These are phyloP conservation scores for Embidobia sp. DNA, from an alignment of 2,888 invertebrate species.

Conservation along the genomic window DNA sequence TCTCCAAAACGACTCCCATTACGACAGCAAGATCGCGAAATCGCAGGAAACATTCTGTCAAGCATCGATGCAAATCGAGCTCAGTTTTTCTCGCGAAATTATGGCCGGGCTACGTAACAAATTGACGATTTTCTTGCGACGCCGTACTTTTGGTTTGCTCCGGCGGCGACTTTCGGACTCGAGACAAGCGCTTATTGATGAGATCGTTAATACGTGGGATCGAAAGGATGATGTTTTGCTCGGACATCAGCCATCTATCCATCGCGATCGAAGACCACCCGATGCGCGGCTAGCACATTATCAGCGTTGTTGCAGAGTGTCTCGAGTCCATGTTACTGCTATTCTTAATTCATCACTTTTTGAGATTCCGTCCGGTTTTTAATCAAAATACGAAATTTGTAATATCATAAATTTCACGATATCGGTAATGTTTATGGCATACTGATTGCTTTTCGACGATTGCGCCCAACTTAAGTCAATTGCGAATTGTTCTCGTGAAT, in stretches of 20 bases:
- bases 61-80: constrained; percentile 27
- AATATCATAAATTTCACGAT: background rate
- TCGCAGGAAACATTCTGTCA: too few species aligned
- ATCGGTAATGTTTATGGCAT: background rate
- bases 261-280: constrained; percentile 81
- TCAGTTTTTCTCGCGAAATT: constrained; percentile 50
- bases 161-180: constrained; percentile 50
- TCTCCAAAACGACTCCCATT: too few species aligned
- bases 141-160: constrained; percentile 29
- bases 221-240: constrained; percentile 73
- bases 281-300: constrained; percentile 72
- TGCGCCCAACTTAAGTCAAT: background rate
- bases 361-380: constrained; percentile 23
- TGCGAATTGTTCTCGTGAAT: background rate
- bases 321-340: constrained; percentile 29
- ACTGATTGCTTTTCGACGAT: background rate
- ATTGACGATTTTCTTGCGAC: constrained; percentile 77
- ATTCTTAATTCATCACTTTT: constrained; percentile 49
- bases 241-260: constrained; percentile 76
- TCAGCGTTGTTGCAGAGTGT: constrained; percentile 53
- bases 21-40: too few species aligned
- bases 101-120: constrained; percentile 72
- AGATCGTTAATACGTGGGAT: constrained; percentile 80
- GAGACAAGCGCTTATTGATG: constrained; percentile 76
- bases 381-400: constrained; percentile 12